Percentiles rank a stretch among this genome's conserved stretches.
These are phyloP conservation scores for Acanthornis magna DNA, from an alignment of 2,797 vertebrate species.

Conservation along the genomic window DNA sequence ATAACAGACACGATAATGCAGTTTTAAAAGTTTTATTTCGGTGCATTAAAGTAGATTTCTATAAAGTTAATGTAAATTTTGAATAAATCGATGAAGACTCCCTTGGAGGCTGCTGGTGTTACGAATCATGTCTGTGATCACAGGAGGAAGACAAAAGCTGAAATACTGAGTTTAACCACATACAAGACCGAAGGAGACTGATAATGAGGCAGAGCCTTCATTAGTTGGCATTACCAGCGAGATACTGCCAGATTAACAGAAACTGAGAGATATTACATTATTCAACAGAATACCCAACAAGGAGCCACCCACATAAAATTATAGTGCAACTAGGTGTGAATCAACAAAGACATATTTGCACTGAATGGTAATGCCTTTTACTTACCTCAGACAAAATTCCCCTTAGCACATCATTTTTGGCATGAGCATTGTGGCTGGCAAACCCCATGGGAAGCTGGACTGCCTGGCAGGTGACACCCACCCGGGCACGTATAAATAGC, in stretches of 20 bases:
- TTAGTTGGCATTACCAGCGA: not conserved
- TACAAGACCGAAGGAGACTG: not conserved
- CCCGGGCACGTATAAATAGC: not conserved
- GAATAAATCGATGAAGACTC: not conserved
- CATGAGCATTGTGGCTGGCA: not conserved
- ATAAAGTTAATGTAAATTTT: not conserved
- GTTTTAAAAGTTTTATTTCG: not conserved
- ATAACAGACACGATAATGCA: fast-evolving
- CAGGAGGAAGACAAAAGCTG: not conserved
- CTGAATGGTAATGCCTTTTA: not conserved
- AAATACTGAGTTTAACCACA: not conserved
- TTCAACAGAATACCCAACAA: not conserved
- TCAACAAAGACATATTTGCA: constrained; percentile 46
- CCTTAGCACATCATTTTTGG: constrained; percentile 25
- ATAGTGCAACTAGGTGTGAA: not conserved
- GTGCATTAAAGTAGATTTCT: not conserved
- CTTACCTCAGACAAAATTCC: constrained; percentile 18
- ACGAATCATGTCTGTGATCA: not conserved
- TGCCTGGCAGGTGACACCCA: constrained; percentile 32
- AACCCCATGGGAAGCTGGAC: constrained; percentile 38
- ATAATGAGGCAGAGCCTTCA: not conserved
- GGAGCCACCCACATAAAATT: constrained; percentile 50
- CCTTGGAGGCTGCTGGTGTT: not conserved
- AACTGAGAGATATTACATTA: not conserved
- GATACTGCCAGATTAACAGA: not conserved